These are phyloP conservation scores for Xestobium rufovillosum DNA, from an alignment of 2,888 invertebrate genomes.

Conservation along the genomic window DNA sequence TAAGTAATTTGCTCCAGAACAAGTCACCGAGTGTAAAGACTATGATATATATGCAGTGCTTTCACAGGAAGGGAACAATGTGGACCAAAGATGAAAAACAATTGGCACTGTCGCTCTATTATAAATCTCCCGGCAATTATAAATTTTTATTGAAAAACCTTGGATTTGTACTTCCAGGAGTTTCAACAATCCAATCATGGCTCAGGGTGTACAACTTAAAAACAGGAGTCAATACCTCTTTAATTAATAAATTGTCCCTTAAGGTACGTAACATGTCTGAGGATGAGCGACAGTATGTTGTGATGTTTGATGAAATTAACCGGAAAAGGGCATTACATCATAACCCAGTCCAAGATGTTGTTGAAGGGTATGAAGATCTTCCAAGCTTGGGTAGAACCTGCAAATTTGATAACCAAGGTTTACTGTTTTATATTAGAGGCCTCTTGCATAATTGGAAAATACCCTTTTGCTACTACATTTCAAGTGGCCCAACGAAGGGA, in stretches of 20 bases:
- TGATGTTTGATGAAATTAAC: conserved; percentile 21
- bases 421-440: conserved; percentile 16
- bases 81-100: not conserved
- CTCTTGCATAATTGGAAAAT: conserved; percentile 16
- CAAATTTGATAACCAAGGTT: conserved; percentile 16
- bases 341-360: conserved; percentile 14
- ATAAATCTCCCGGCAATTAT: conserved; percentile 8
- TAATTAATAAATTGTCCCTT: conserved; percentile 21
- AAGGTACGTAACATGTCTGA: conserved; percentile 25
- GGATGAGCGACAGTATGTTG: conserved; percentile 17
- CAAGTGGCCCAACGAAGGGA: conserved; percentile 13
- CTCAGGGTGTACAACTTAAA: conserved; percentile 23
- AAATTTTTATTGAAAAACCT: conserved; percentile 6
- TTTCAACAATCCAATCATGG: conserved; percentile 24
- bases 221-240: conserved; percentile 6
- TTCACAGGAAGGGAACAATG: not conserved
- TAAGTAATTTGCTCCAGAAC: too few relatives aligned
- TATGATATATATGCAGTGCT: conserved; percentile 1
- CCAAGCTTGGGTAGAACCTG: conserved; percentile 15
- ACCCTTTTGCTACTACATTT: conserved; percentile 17
- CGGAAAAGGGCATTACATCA: conserved; percentile 18
- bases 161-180: conserved; percentile 4
- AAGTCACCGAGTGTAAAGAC: too few relatives aligned
- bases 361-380: conserved; percentile 22
- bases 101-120: not conserved